Evolutionary conservation across 2,888 invertebrate species (phyloP).

Genomic region (Actias luna): DNA sequence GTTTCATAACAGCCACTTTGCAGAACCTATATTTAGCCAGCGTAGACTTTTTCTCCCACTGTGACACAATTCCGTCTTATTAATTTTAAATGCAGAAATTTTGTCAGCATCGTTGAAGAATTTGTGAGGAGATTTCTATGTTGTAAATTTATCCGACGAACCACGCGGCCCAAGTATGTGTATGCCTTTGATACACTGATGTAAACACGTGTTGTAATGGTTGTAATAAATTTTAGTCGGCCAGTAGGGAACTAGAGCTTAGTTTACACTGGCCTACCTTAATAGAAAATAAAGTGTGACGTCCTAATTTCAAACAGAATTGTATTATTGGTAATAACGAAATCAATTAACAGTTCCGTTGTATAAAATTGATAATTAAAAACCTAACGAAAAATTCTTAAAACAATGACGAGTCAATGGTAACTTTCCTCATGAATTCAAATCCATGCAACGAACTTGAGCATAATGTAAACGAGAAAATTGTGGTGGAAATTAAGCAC

Average conservation of each 20-base stretch:
- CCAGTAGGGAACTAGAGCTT: background rate
- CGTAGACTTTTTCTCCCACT: no score
- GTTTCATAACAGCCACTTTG: background rate
- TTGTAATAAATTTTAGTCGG: slow-evolving; percentile 9
- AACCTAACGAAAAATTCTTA: no score
- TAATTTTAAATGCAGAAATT: slow-evolving; percentile 4
- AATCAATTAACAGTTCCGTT: no score
- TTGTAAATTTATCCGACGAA: slow-evolving; percentile 14
- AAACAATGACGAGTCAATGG: no score
- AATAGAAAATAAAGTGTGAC: slow-evolving; percentile 11
- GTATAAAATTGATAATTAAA: no score
- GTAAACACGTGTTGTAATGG: slow-evolving; percentile 17
- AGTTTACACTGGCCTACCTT: slow-evolving; percentile 14
- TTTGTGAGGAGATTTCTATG: slow-evolving; percentile 15
- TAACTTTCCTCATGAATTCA: no score
- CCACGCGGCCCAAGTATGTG: slow-evolving; percentile 17
- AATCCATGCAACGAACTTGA: no score
- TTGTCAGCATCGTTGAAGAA: slow-evolving; percentile 4
- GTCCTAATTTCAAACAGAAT: background rate
- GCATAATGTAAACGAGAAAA: no score
- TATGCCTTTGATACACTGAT: slow-evolving; percentile 20
- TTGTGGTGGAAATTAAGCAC: no score
- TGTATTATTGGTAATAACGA: no score
- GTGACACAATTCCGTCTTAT: slow-evolving; percentile 1
- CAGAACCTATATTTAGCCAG: background rate